These are phyloP conservation scores for Heliothis peltigera DNA, from an alignment of 2,888 invertebrate genomes.

Conservation along the genomic window DNA sequence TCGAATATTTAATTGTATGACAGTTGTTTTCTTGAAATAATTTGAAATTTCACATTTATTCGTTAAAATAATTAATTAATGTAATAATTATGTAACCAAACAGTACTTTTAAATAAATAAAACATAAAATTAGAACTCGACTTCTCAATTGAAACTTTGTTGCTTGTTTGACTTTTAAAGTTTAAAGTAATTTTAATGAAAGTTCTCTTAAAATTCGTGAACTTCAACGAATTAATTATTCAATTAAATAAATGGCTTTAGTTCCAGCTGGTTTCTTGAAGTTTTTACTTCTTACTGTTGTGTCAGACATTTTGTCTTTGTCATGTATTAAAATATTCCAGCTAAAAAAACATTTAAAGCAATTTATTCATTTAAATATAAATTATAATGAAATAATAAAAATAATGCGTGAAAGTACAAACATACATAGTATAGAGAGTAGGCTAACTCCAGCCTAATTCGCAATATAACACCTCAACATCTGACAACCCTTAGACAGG, in stretches of 20 bases:
- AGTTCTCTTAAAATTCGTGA: slow-evolving; percentile 23
- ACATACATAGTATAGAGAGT: no score
- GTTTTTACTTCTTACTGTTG: background rate
- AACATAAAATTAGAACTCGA: slow-evolving; percentile 6
- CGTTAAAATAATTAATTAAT: background rate
- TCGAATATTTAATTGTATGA: no score
- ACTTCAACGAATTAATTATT: slow-evolving; percentile 43
- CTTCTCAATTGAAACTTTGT: slow-evolving; percentile 26
- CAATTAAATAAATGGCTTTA: slow-evolving; percentile 37
- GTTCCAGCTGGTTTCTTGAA: slow-evolving; percentile 15
- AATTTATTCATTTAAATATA: no score
- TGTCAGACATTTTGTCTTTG: background rate
- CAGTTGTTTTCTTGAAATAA: no score
- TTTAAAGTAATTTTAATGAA: slow-evolving; percentile 39
- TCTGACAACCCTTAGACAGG: no score
- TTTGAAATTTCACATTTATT: no score
- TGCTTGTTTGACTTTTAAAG: slow-evolving; percentile 36
- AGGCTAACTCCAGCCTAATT: no score
- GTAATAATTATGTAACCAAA: background rate
- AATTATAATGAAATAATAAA: no score
- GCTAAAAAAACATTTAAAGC: no score
- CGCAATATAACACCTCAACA: no score
- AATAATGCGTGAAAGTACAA: no score
- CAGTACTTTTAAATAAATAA: slow-evolving; percentile 15
- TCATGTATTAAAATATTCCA: no score